A percentile compares a stretch with the other conserved stretches of the same genome.
phyloP scores from a whole-genome alignment of 2,888 invertebrate species.

The Metalampra italica region DNA sequence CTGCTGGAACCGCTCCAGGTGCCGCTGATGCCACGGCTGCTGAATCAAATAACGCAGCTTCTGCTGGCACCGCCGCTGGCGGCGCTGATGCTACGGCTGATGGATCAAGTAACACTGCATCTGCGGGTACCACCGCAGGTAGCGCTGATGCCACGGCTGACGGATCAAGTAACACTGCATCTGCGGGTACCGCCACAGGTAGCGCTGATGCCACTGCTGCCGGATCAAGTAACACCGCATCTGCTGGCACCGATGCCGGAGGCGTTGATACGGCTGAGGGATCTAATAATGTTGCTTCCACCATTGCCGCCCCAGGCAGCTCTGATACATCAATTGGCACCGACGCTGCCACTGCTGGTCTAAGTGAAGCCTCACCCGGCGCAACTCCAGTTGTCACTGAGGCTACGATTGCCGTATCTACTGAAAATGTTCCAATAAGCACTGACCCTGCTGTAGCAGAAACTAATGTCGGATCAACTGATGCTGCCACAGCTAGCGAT shows the following conservation, averaged over 20 bases:
- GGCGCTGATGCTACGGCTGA: not conserved
- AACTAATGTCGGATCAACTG: constrained; percentile 1
- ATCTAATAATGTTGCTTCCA: not conserved
- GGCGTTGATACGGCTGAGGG: not conserved
- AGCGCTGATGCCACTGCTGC: not conserved
- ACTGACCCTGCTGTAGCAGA: not conserved
- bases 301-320: not conserved
- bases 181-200: not conserved
- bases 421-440: not conserved
- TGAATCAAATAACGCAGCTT: not conserved
- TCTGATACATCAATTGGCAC: not conserved
- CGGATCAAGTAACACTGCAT: not conserved
- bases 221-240: not conserved
- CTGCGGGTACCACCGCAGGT: not conserved
- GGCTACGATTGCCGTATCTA: not conserved
- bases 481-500: constrained; percentile 1
- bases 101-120: not conserved
- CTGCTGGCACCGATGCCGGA: not conserved
- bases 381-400: not conserved
- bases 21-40: constrained; percentile 2
- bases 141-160: not conserved
- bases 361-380: not conserved
- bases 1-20: not conserved
- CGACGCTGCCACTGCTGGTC: not conserved
- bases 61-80: constrained; percentile 1